Conservation (phyloP, 2,797 vertebrate genomes). For the Sebastes elongatus region DNA sequence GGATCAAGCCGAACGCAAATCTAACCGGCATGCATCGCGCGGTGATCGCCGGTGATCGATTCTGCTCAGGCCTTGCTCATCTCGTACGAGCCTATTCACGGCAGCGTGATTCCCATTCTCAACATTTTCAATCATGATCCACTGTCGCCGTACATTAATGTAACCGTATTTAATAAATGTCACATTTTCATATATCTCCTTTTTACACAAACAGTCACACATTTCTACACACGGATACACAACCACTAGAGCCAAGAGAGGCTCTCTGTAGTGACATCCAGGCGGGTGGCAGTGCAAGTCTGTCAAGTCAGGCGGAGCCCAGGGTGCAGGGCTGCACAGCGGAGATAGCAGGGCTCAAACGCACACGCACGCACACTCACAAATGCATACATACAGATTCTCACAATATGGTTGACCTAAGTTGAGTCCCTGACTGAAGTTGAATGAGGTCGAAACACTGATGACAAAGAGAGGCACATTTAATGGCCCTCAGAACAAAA, state of each 20-base stretch:
- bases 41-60: no score
- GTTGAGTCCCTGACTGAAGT: constrained; percentile 21
- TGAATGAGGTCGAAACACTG: constrained; percentile 19
- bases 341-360: constrained; percentile 48
- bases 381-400: constrained; percentile 13
- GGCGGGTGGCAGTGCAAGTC: constrained; percentile 36
- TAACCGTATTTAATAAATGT: not conserved
- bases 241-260: constrained; percentile 16
- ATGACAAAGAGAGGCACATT: not conserved
- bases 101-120: not conserved
- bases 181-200: not conserved
- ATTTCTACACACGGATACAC: not conserved
- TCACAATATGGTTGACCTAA: constrained; percentile 22
- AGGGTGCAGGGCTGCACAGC: constrained; percentile 58
- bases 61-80: no score
- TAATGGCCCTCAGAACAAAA: not conserved
- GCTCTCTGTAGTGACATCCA: constrained; percentile 25
- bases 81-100: not conserved
- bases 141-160: not conserved
- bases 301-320: constrained; percentile 44
- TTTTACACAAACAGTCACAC: not conserved
- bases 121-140: not conserved
- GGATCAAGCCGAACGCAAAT: no score
- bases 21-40: no score
- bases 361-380: not conserved